A percentile compares a stretch with the other conserved stretches of the same genome.
Conservation (phyloP, 2,888 invertebrate genomes). For the Chrysodeixis includens region DNA sequence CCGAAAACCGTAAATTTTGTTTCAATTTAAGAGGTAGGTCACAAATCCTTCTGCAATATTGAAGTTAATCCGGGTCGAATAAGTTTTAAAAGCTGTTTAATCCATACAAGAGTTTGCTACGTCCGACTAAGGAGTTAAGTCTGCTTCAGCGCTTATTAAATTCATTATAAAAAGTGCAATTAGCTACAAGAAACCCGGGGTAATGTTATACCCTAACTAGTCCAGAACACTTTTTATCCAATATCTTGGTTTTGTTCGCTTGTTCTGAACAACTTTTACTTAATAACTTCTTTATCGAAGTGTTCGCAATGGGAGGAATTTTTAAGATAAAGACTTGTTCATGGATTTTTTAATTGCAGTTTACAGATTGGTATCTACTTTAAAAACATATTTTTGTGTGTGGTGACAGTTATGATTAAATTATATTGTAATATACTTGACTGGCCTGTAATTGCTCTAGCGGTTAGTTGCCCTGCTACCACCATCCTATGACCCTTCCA, state of each 20-base stretch:
- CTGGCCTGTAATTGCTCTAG: too few relatives aligned
- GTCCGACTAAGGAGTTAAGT: conserved; percentile 62
- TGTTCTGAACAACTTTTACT: conserved; percentile 30
- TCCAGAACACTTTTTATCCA: conserved; percentile 49
- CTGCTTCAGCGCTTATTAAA: conserved; percentile 66
- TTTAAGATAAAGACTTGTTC: background rate
- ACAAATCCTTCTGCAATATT: conserved; percentile 52
- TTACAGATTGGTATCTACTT: too few relatives aligned
- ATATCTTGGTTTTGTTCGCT: conserved; percentile 41
- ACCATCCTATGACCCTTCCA: too few relatives aligned
- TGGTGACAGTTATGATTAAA: too few relatives aligned
- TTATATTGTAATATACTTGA: too few relatives aligned
- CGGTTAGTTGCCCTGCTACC: too few relatives aligned
- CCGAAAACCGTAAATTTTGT: conserved; percentile 35
- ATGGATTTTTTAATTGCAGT: background rate
- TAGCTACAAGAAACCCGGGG: conserved; percentile 59
- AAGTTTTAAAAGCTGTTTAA: conserved; percentile 65
- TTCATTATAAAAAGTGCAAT: conserved; percentile 71
- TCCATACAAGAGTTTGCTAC: conserved; percentile 61
- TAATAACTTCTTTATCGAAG: conserved; percentile 43
- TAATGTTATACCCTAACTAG: conserved; percentile 61
- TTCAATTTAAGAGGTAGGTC: conserved; percentile 35
- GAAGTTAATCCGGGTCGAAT: conserved; percentile 61
- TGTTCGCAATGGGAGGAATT: conserved; percentile 9
- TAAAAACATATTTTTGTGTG: too few relatives aligned